phyloP scores from a whole-genome alignment of 37 sponge, comb jelly and placozoan genomes.

The Theonella swinhoei region DNA sequence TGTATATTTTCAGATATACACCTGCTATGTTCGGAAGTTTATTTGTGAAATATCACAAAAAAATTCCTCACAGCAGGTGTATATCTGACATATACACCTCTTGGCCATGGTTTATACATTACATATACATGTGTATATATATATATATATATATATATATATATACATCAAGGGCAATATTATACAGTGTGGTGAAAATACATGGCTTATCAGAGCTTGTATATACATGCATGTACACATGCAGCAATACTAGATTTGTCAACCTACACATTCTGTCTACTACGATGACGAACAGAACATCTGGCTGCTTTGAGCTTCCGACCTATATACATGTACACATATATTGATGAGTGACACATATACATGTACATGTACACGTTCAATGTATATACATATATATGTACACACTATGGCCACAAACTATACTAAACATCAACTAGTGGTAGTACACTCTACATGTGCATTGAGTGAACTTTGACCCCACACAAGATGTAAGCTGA shows the following conservation, averaged over 20 bases:
- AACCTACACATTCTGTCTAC: slow-evolving; percentile 56
- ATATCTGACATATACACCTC: neutral
- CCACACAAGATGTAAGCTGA: too few species aligned
- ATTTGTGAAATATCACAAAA: too few species aligned
- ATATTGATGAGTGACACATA: neutral
- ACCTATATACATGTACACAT: slow-evolving; percentile 17
- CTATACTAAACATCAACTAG: too few species aligned
- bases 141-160: too few species aligned
- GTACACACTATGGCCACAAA: too few species aligned
- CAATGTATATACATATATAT: too few species aligned
- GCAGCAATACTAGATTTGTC: neutral
- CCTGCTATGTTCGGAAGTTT: too few species aligned
- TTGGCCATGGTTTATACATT: neutral
- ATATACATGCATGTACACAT: neutral
- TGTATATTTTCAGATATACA: too few species aligned
- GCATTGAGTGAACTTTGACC: too few species aligned
- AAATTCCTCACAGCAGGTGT: too few species aligned
- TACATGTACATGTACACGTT: slow-evolving; percentile 4
- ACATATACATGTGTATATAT: neutral
- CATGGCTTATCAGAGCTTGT: too few species aligned
- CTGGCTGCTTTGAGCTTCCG: slow-evolving; percentile 30
- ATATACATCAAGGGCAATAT: neutral
- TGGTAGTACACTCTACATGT: too few species aligned
- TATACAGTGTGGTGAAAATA: neutral
- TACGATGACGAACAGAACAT: slow-evolving; percentile 47